Evolutionary conservation across 2,113 vertebrate genomes (phyloP).

Genomic region (Crotalus horridus): DNA sequence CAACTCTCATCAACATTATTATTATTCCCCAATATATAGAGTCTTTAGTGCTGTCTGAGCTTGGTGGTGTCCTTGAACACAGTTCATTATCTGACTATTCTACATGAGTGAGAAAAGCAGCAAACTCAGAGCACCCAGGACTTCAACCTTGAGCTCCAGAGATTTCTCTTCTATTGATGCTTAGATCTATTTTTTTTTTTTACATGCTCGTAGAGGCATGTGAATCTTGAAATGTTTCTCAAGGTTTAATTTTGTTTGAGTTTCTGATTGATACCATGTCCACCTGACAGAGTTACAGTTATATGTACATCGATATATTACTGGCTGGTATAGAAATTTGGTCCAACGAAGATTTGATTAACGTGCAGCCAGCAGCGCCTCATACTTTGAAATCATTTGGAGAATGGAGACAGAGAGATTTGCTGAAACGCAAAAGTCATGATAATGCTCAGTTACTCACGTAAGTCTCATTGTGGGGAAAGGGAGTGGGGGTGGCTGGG

Average conservation of each 20-base stretch:
- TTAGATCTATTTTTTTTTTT: neutral
- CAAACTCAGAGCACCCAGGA: neutral
- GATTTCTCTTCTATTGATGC: neutral
- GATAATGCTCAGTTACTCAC: slow-evolving; percentile 90
- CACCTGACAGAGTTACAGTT: slow-evolving; percentile 75
- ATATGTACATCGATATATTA: slow-evolving; percentile 76
- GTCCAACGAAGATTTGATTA: slow-evolving; percentile 75
- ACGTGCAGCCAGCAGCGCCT: slow-evolving; percentile 61
- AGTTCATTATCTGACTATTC: neutral
- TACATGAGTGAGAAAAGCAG: neutral
- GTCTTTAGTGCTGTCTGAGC: no score
- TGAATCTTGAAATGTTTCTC: neutral
- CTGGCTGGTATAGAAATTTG: slow-evolving; percentile 85
- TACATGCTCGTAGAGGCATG: no score
- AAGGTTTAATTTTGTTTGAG: fast-evolving
- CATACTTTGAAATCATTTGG: slow-evolving; percentile 76
- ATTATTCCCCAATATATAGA: no score
- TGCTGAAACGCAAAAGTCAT: slow-evolving; percentile 68
- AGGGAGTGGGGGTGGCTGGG: neutral
- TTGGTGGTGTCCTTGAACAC: no score
- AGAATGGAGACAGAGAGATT: slow-evolving; percentile 69
- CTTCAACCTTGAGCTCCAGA: neutral
- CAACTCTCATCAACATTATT: neutral
- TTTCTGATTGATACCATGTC: neutral
- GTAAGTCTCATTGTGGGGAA: slow-evolving; percentile 62